phyloP scores from a whole-genome alignment of 2,797 vertebrate species.

The Poecilia wingei region DNA sequence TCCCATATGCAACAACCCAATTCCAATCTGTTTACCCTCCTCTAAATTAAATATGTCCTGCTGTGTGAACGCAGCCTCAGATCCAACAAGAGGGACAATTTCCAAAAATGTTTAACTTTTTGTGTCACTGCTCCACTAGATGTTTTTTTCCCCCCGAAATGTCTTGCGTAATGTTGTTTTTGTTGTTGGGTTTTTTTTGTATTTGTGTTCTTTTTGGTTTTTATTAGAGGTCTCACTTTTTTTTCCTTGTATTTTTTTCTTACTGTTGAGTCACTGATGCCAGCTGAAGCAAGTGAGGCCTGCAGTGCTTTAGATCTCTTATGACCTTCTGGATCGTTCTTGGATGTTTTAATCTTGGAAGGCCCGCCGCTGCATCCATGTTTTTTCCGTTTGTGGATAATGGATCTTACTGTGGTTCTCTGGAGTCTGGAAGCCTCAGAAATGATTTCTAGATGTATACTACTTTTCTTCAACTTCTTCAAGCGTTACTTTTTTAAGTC shows the following conservation, averaged over 20 bases:
- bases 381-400: not conserved
- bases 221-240: not conserved
- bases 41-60: no score
- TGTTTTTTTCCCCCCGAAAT: not conserved
- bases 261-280: not conserved
- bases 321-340: not conserved
- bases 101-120: not conserved
- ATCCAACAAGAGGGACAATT: not conserved
- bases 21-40: no score
- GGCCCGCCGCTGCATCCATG: not conserved
- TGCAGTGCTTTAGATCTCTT: not conserved
- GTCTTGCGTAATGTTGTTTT: no score
- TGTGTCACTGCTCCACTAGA: not conserved
- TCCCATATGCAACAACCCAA: no score
- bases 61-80: no score
- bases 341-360: not conserved
- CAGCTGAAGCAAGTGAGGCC: not conserved
- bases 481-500: not conserved
- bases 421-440: not conserved
- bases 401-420: not conserved
- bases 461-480: not conserved
- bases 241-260: not conserved
- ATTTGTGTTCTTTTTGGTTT: not conserved
- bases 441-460: not conserved
- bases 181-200: no score